phyloP scores from a whole-genome alignment of 2,888 invertebrate species.

The Phragmatobia fuliginosa region DNA sequence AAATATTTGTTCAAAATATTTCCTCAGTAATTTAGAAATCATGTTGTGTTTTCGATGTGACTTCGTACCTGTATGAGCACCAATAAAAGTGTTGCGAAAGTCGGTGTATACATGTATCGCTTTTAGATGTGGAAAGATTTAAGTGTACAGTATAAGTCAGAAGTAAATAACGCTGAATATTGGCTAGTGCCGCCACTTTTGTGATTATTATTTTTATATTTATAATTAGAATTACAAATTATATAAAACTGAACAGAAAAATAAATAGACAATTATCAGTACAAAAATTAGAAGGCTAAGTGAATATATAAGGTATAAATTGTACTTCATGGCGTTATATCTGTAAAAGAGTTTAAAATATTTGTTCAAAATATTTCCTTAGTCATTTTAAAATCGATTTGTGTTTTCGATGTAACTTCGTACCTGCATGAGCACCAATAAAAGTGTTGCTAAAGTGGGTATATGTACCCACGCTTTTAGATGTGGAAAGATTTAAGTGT shows the following conservation, averaged over 20 bases:
- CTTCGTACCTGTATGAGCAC: conserved; percentile 26
- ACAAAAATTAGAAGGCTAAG: no score
- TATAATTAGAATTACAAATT: no score
- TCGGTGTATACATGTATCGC: conserved; percentile 28
- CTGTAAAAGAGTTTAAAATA: neutral
- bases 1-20: conserved; percentile 1
- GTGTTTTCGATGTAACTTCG: conserved; percentile 34
- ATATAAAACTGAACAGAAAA: no score
- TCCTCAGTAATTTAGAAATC: conserved; percentile 8
- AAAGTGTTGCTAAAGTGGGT: conserved; percentile 44
- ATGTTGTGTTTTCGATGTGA: conserved; percentile 29
- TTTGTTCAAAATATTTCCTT: conserved; percentile 3
- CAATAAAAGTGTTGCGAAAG: conserved; percentile 51
- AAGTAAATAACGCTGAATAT: neutral
- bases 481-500: conserved; percentile 29
- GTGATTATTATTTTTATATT: no score
- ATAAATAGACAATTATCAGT: no score
- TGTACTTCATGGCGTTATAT: no score
- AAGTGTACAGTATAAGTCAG: conserved; percentile 23
- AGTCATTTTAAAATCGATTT: conserved; percentile 9
- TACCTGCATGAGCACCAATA: conserved; percentile 38
- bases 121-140: conserved; percentile 39
- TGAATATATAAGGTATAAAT: no score
- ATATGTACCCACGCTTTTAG: conserved; percentile 39
- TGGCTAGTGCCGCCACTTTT: no score